Evolutionary conservation across 2,113 vertebrate genomes (phyloP), one percentile per base, ranked within the genome.

Genomic region (Lycocorax pyrrhopterus): DNA sequence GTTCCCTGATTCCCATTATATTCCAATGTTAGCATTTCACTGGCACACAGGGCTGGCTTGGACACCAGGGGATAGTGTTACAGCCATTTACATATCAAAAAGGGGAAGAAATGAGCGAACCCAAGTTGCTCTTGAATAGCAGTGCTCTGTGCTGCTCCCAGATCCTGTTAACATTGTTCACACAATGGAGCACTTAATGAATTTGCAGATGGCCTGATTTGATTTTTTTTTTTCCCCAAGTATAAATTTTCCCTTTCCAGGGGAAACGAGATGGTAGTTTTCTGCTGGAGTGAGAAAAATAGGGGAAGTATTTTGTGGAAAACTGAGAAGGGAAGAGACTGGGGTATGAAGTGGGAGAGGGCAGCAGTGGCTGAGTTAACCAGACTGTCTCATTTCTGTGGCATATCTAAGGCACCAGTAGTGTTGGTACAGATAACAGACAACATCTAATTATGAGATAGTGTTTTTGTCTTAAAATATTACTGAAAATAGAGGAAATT

Each of bases 361-460:
- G 29, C 37, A 69, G 32, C 49, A 44, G 8, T 46, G 37, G 13
- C 29, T 67, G 49, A 16, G 0, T 47, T 47, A 44, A 13, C 1
- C 7, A 29, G 8, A 5, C 6, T 43, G 4, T 73, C 37, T 87
- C 5, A 10, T 60, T 84, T 87, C n/a, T 69, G 0, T 0, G 0
- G 44, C 7, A 2, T 44, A 12, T 74, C 49, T 66, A 44, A 82
- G 37, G 15, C 22, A 56, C 43, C 1, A 3, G 0, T 59, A 55
- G 19, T 18, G 7, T 55, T 90, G 85, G 46, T 44, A 60, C 53
- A 68, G 62, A 26, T 67, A 80, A 56, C 35, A 67, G 68, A 19
- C 69, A 84, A 41, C 4, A 6, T 64, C 49, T 58, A 21, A 41
- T 84, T 71, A 64, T 25, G 26, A 55, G 80, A 43, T 30, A n/a